Conservation (phyloP, 2,797 vertebrate genomes). For the Acanthopagrus latus region DNA sequence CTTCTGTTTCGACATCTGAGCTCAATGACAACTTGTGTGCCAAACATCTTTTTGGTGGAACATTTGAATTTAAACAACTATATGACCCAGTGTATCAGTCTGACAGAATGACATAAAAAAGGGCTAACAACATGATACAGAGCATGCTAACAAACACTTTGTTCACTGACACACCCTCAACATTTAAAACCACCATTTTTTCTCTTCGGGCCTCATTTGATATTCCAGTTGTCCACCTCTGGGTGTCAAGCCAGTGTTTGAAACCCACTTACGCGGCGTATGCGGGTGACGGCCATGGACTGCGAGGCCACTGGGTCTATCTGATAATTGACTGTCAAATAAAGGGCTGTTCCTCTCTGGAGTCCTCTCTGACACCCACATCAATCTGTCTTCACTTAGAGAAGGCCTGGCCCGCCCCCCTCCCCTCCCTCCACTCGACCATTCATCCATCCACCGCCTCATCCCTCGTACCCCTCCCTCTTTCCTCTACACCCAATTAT, state of each 20-base stretch:
- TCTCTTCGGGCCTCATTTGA: slow-evolving; percentile 39
- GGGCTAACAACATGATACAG: background rate
- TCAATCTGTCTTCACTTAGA: slow-evolving; percentile 81
- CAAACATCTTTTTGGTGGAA: too few relatives aligned
- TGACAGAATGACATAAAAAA: slow-evolving; percentile 15
- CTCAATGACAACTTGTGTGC: too few relatives aligned
- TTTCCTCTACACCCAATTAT: slow-evolving; percentile 75
- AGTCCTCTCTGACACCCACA: slow-evolving; percentile 76
- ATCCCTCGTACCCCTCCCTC: slow-evolving; percentile 57
- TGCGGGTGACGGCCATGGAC: slow-evolving; percentile 62
- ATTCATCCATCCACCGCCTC: slow-evolving; percentile 72
- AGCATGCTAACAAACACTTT: slow-evolving; percentile 10
- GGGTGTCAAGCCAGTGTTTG: slow-evolving; percentile 49
- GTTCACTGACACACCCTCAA: background rate
- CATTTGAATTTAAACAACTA: background rate
- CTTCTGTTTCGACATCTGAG: background rate
- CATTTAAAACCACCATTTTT: slow-evolving; percentile 44
- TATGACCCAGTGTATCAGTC: background rate
- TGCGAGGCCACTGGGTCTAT: slow-evolving; percentile 78
- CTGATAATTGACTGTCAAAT: slow-evolving; percentile 84
- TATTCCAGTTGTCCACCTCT: slow-evolving; percentile 48
- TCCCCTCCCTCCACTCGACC: slow-evolving; percentile 42
- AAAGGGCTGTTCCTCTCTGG: slow-evolving; percentile 77
- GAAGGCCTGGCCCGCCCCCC: slow-evolving; percentile 52
- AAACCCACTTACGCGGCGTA: slow-evolving; percentile 43